Evolutionary conservation across 2,888 invertebrate genomes (phyloP), one percentile per base, ranked within the genome.

Genomic region (Acanthosepion pharaonis): DNA sequence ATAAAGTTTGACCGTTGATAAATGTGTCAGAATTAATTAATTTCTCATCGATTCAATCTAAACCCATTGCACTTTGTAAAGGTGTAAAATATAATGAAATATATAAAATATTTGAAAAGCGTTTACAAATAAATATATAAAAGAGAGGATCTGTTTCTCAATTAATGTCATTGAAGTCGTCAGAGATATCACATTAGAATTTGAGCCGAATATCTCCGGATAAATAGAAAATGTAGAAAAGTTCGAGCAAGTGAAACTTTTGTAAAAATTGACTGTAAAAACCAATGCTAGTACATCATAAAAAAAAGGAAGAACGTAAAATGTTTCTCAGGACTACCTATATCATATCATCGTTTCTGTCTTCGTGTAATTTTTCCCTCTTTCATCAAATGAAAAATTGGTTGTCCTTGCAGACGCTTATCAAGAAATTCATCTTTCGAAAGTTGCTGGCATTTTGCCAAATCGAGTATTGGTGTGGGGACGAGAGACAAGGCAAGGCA

Each of bases 321-420:
- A 78, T 78, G n/a, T 78, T 78, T n/a, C 9, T 33, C 78, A 33
- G 15, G n/a, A 11, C n/a, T n/a, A 11, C 78, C n/a, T 78, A 78
- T 78, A 78, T 78, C 78, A n/a, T 33, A n/a, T 33, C n/a, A 78
- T 78, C 78, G 23, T 78, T 78, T 33, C 78, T 78, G 78, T 78
- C 78, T 18, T n/a, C 78, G 78, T 78, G 20, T 11, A 78, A 78
- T 33, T 78, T 33, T 78, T n/a, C 33, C 78, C 78, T 78, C 78
- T 78, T 78, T 78, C n/a, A 78, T 78, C 78, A 78, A 78, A 78
- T 78, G 78, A 78, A n/a, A 78, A n/a, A 78, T 78, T 78, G 78
- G 78, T 11, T 78, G 78, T n/a, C n/a, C 78, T 78, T 78, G n/a
- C 33, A 78, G 78, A 78, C 78, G n/a, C 78, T 78, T 78, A 78